These are phyloP conservation scores for Ramazzottius varieornatus DNA, from an alignment of 2,888 invertebrate genomes.

Conservation along the genomic window DNA sequence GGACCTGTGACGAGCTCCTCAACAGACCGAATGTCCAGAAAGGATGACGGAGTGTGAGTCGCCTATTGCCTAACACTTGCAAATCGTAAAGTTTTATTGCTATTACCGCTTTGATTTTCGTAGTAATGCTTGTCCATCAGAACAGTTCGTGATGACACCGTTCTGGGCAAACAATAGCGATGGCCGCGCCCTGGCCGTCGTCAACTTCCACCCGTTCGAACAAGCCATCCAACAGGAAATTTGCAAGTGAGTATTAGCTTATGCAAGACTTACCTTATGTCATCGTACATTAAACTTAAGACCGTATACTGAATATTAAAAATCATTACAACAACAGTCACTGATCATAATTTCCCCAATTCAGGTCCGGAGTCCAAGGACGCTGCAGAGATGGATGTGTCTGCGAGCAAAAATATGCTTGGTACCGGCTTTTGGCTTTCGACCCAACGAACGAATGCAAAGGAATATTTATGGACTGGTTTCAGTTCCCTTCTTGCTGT, in stretches of 20 bases:
- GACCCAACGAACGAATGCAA: neutral
- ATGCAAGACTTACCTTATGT: no score
- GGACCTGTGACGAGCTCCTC: neutral
- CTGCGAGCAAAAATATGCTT: neutral
- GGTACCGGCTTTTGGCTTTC: neutral
- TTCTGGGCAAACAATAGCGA: conserved; percentile 2
- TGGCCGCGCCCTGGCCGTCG: neutral
- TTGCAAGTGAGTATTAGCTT: neutral
- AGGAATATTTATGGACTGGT: conserved; percentile 2
- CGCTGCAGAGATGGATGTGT: neutral
- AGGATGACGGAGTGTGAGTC: neutral
- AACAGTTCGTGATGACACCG: conserved; percentile 1
- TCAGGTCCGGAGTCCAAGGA: neutral
- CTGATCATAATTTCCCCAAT: neutral
- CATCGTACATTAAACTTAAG: no score
- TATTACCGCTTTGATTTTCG: neutral
- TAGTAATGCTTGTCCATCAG: neutral
- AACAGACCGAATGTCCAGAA: neutral
- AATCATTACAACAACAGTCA: no score
- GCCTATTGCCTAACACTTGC: neutral
- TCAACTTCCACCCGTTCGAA: neutral
- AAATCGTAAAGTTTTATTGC: neutral
- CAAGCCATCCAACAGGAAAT: neutral
- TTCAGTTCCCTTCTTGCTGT: neutral
- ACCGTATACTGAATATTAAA: no score